These are phyloP conservation scores for Sula dactylatra DNA, from an alignment of 2,113 vertebrate genomes.

Conservation along the genomic window DNA sequence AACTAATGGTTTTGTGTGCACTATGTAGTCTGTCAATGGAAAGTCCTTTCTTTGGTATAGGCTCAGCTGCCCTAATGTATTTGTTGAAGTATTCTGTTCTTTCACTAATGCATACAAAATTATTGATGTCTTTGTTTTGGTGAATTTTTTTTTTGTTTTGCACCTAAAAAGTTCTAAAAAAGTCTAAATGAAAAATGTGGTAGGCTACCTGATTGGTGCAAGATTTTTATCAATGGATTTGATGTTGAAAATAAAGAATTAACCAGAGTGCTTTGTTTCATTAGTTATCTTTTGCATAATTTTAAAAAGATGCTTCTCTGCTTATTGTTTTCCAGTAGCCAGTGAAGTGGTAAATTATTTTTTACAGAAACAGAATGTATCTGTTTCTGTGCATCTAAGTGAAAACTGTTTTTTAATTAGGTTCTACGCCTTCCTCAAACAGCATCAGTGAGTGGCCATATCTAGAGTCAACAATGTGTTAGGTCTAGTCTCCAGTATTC, in stretches of 20 bases:
- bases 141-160: constrained; percentile 69
- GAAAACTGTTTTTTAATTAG: background rate
- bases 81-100: constrained; percentile 62
- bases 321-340: background rate
- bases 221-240: constrained; percentile 74
- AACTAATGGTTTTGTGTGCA: constrained; percentile 65
- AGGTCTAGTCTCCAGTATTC: background rate
- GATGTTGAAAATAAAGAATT: constrained; percentile 79
- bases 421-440: background rate
- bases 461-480: background rate
- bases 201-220: constrained; percentile 58
- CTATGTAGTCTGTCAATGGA: constrained; percentile 58
- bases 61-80: constrained; percentile 55
- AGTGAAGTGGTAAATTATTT: background rate
- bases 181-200: constrained; percentile 47
- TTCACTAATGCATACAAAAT: constrained; percentile 43
- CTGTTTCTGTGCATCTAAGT: background rate
- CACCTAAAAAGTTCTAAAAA: constrained; percentile 42
- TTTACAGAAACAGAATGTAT: background rate
- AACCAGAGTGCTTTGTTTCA: constrained; percentile 6
- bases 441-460: background rate
- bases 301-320: background rate
- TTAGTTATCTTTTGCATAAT: background rate
- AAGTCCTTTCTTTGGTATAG: constrained; percentile 69
- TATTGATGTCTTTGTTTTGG: constrained; percentile 60